Evolutionary conservation across 2,888 invertebrate species (phyloP).

Genomic region (Nineta flava): DNA sequence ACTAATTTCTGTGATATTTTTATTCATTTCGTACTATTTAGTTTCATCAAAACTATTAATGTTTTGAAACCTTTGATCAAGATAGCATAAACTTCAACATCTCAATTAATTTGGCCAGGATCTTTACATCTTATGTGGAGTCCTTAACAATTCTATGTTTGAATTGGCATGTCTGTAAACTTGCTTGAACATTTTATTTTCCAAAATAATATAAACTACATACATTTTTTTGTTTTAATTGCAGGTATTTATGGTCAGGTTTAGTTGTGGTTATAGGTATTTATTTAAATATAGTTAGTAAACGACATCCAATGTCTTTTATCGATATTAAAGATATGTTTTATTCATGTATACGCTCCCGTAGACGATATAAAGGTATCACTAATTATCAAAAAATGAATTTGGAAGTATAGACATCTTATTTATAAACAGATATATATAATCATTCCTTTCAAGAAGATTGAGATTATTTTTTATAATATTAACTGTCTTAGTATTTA

Average conservation of each 20-base stretch:
- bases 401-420: slow-evolving; percentile 2
- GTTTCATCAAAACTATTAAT: no score
- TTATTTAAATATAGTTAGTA: slow-evolving; percentile 85
- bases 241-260: slow-evolving; percentile 82
- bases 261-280: slow-evolving; percentile 77
- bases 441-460: neutral
- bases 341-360: slow-evolving; percentile 24
- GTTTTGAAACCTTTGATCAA: no score
- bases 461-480: neutral
- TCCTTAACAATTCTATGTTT: no score
- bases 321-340: slow-evolving; percentile 21
- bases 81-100: no score
- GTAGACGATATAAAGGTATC: neutral
- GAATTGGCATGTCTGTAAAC: no score
- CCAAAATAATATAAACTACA: neutral
- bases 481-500: neutral
- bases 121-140: no score
- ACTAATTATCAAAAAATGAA: slow-evolving; percentile 2
- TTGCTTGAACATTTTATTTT: no score
- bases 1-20: no score
- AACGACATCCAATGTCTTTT: slow-evolving; percentile 36
- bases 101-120: no score
- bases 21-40: no score
- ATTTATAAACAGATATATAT: neutral
- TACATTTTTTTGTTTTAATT: slow-evolving; percentile 22